Conservation (phyloP, 2,888 invertebrate genomes). For the Nomada fucata region DNA sequence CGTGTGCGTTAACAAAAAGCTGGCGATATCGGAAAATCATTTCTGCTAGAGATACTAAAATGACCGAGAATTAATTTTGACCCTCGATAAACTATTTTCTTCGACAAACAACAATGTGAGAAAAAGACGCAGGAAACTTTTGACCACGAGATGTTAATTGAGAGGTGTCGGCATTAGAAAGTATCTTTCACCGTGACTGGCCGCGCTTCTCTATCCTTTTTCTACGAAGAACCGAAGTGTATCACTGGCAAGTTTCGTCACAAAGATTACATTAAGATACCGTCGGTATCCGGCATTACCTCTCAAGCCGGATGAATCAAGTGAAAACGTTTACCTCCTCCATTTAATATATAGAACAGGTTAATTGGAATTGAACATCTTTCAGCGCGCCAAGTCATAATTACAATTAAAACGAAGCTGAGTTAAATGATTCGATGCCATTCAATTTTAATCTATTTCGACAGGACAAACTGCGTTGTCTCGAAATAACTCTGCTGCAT, state of each 20-base stretch:
- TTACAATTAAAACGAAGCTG: no score
- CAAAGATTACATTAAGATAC: not conserved
- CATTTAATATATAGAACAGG: not conserved
- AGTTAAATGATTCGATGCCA: no score
- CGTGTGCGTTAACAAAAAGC: no score
- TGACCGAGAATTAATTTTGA: no score
- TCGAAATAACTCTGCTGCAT: no score
- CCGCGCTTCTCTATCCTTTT: not conserved
- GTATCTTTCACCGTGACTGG: conserved; percentile 38
- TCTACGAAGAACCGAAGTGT: not conserved
- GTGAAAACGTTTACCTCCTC: conserved; percentile 4
- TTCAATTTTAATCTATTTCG: no score
- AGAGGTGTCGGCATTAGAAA: conserved; percentile 23
- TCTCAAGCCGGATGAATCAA: not conserved
- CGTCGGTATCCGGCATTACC: not conserved
- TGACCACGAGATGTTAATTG: not conserved
- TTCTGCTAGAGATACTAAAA: no score
- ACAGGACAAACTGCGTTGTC: no score
- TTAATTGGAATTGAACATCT: not conserved
- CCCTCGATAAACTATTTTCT: not conserved
- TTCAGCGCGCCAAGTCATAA: no score
- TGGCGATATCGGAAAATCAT: no score
- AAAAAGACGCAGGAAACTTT: not conserved
- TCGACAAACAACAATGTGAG: not conserved
- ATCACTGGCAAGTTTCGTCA: not conserved